phyloP scores from a whole-genome alignment of 2,888 invertebrate species.

The Apocheima hispidaria region DNA sequence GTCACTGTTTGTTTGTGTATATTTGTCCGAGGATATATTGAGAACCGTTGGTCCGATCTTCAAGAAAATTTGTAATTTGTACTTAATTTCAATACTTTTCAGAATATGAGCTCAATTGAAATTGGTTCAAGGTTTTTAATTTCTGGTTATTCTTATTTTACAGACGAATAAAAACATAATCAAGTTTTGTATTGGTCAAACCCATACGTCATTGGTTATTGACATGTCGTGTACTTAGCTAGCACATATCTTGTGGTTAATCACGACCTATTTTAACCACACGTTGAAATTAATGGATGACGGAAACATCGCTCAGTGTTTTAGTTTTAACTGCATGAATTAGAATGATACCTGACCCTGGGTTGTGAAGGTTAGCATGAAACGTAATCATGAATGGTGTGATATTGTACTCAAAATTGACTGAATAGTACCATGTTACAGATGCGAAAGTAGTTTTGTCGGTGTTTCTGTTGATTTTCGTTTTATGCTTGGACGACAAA shows the following conservation, averaged over 20 bases:
- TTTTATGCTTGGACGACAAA: too few species aligned
- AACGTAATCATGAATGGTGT: slow-evolving; percentile 25
- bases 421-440: neutral
- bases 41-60: too few species aligned
- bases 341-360: slow-evolving; percentile 20
- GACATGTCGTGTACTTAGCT: slow-evolving; percentile 13
- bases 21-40: too few species aligned
- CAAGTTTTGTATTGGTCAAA: neutral
- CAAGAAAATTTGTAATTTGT: too few species aligned
- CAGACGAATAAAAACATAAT: neutral
- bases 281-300: slow-evolving; percentile 21
- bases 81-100: too few species aligned
- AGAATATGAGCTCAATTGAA: too few species aligned
- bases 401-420: slow-evolving; percentile 5
- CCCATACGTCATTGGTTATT: neutral
- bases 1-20: too few species aligned
- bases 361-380: slow-evolving; percentile 17
- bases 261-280: slow-evolving; percentile 23
- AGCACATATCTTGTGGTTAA: slow-evolving; percentile 2
- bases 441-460: neutral
- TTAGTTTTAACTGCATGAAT: slow-evolving; percentile 23
- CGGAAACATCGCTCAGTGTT: slow-evolving; percentile 28
- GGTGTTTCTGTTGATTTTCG: too few species aligned
- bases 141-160: too few species aligned
- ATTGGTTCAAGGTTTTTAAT: too few species aligned